phyloP scores from a whole-genome alignment of 2,113 vertebrate species.

The Phyllopteryx taeniolatus region DNA sequence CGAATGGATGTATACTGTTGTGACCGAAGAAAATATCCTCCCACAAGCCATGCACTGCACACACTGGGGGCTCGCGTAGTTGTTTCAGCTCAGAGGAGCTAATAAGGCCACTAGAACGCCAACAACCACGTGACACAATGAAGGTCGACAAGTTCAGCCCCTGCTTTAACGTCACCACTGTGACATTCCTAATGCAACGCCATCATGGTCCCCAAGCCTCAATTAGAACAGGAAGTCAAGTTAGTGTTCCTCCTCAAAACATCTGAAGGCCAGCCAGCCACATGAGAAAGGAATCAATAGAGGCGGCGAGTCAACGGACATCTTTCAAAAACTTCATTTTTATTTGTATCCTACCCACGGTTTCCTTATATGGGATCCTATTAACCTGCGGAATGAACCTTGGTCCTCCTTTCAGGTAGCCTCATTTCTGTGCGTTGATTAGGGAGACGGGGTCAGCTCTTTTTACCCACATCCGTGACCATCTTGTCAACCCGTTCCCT shows the following conservation, averaged over 20 bases:
- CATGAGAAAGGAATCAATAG: constrained; percentile 23
- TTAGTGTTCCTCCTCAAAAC: constrained; percentile 44
- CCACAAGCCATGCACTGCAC: constrained; percentile 19
- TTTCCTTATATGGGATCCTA: constrained; percentile 54
- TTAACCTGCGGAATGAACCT: constrained; percentile 58
- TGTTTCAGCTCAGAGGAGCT: constrained; percentile 43
- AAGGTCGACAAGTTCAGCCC: constrained; percentile 58
- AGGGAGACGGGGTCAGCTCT: constrained; percentile 51
- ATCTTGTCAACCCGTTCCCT: constrained; percentile 45
- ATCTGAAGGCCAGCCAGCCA: constrained; percentile 41
- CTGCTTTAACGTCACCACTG: constrained; percentile 48
- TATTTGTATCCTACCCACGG: constrained; percentile 25
- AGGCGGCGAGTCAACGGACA: constrained; percentile 18
- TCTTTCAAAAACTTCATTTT: constrained; percentile 9
- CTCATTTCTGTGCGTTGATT: constrained; percentile 54
- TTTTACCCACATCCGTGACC: constrained; percentile 39
- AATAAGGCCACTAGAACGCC: constrained; percentile 50
- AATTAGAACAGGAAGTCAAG: constrained; percentile 37
- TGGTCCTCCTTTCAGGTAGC: constrained; percentile 30
- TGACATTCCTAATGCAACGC: constrained; percentile 9
- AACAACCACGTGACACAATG: constrained; percentile 45
- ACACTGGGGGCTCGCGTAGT: background rate
- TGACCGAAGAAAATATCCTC: constrained; percentile 41
- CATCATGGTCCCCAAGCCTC: constrained; percentile 45
- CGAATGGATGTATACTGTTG: constrained; percentile 29